Evolutionary conservation across 2,113 vertebrate genomes (phyloP).

Genomic region (Colinus virginianus): DNA sequence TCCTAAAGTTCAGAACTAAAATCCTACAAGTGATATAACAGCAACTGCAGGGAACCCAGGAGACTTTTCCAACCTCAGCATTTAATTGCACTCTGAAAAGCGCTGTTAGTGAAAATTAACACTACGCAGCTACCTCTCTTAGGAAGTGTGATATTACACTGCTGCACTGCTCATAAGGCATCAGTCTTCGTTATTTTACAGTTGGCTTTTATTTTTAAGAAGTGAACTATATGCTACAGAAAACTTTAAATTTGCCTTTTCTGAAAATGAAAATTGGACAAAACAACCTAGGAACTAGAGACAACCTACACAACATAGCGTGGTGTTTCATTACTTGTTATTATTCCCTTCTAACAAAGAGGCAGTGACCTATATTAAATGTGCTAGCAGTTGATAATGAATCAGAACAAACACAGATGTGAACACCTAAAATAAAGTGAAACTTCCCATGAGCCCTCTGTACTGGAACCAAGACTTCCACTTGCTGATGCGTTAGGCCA

Average conservation of each 20-base stretch:
- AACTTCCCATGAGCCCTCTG: neutral
- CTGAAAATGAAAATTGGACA: neutral
- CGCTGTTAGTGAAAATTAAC: neutral
- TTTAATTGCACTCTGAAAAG: neutral
- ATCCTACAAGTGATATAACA: neutral
- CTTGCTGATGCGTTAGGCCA: neutral
- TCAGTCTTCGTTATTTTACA: neutral
- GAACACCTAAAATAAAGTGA: neutral
- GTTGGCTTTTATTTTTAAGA: neutral
- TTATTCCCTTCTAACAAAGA: neutral
- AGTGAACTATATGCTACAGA: neutral
- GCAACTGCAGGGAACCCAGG: neutral
- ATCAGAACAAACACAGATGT: neutral
- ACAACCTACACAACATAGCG: neutral
- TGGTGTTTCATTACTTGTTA: neutral
- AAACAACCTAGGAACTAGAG: neutral
- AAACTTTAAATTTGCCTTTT: neutral
- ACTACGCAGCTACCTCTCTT: neutral
- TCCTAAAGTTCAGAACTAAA: neutral
- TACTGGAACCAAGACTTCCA: neutral
- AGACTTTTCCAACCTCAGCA: neutral
- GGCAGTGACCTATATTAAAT: neutral
- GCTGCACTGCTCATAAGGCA: neutral
- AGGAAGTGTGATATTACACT: neutral
- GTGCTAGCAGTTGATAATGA: neutral